Percentiles rank a stretch among this genome's conserved stretches.
phyloP scores from a whole-genome alignment of 37 sponge, comb jelly and placozoan species.

The Ephydatia muelleri region DNA sequence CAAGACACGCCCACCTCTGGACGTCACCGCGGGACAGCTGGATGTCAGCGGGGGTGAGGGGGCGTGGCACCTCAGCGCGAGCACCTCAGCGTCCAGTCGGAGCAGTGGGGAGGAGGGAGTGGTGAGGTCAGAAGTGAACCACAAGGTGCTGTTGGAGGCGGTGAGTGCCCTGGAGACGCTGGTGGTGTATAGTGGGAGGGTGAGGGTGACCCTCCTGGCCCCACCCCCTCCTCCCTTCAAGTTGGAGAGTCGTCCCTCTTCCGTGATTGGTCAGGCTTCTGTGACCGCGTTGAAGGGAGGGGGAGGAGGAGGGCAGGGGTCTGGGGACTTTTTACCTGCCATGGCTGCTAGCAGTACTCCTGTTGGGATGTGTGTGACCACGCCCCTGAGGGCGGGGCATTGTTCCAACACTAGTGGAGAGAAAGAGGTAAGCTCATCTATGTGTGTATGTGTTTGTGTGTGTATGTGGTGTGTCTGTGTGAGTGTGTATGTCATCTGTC shows the following conservation, averaged over 20 bases:
- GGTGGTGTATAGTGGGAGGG: constrained; percentile 4
- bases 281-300: not conserved
- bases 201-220: constrained; percentile 20
- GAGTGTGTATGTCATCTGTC: too few relatives aligned
- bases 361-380: not conserved
- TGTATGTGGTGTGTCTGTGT: too few relatives aligned
- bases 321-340: not conserved
- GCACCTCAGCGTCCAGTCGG: not conserved
- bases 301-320: not conserved
- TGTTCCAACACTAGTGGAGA: not conserved
- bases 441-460: not conserved
- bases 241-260: constrained; percentile 34
- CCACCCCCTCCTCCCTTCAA: constrained; percentile 24
- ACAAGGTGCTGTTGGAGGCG: constrained; percentile 13
- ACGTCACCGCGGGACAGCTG: not conserved
- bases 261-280: constrained; percentile 2
- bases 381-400: not conserved
- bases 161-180: constrained; percentile 30
- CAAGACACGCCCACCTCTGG: constrained; percentile 3
- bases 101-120: not conserved
- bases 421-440: not conserved
- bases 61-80: constrained; percentile 8
- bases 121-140: constrained; percentile 6
- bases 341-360: not conserved
- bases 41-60: not conserved